Percentiles rank a stretch among this genome's conserved stretches.
Conservation (phyloP, 30 jellyfish, hydroid and myxozoan genomes). For the Cassiopea xamachana region DNA sequence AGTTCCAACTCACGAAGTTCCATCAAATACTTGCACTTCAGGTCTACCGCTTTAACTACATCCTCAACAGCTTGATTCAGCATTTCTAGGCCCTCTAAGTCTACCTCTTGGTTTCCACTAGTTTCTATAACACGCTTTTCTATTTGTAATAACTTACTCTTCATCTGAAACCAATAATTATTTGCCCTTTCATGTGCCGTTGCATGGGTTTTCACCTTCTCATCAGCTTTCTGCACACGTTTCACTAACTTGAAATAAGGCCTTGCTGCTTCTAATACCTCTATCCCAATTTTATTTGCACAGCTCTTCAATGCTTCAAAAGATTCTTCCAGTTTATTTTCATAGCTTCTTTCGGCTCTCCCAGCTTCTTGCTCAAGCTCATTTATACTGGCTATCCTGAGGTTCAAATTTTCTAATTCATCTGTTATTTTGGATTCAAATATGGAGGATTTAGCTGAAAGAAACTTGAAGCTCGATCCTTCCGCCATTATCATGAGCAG, state of each 20-base stretch:
- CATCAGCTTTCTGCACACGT: not conserved
- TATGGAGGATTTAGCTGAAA: not conserved
- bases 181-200: not conserved
- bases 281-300: constrained; percentile 6
- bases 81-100: constrained; percentile 6
- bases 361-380: constrained; percentile 28
- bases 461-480: not conserved
- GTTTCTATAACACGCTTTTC: not conserved
- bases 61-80: constrained; percentile 14
- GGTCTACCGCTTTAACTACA: not conserved
- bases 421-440: constrained; percentile 14
- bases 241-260: constrained; percentile 28
- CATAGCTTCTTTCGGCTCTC: constrained; percentile 6
- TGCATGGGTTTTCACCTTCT: not conserved
- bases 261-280: constrained; percentile 12
- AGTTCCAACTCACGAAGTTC: not conserved
- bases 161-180: not conserved
- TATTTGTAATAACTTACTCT: not conserved
- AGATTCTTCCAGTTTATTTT: constrained; percentile 7
- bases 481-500: not conserved
- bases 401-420: constrained; percentile 15
- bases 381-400: constrained; percentile 6
- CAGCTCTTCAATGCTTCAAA: constrained; percentile 2
- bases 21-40: not conserved
- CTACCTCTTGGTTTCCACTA: constrained; percentile 11